Conservation (phyloP, 1,140 invertebrate species). For the Pseudomyrmex flavicornis region DNA sequence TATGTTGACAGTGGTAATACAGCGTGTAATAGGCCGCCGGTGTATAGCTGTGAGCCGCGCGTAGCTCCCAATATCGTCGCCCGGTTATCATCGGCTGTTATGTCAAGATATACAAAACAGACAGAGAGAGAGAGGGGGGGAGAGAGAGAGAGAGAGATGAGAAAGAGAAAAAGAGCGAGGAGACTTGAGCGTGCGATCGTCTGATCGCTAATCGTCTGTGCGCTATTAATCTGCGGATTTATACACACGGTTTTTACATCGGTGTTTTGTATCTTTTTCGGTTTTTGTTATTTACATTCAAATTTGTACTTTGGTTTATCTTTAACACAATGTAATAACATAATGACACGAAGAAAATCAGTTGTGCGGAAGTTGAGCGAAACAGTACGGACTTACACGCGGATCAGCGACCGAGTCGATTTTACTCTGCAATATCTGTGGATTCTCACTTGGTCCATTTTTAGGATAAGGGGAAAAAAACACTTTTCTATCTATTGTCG, state of each 20-base stretch:
- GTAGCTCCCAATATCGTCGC: slow-evolving; percentile 65
- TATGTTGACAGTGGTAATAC: slow-evolving; percentile 75
- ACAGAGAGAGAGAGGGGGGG: neutral
- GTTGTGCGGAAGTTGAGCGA: no score
- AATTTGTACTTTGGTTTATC: no score
- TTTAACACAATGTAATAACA: no score
- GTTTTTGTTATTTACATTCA: no score
- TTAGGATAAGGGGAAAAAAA: no score
- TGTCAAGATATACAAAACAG: slow-evolving; percentile 38
- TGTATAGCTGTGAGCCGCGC: slow-evolving; percentile 59
- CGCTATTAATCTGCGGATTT: slow-evolving; percentile 17
- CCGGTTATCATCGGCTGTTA: slow-evolving; percentile 57
- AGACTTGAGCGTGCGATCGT: neutral
- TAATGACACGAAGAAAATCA: no score
- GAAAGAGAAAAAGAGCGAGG: neutral
- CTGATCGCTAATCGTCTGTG: neutral
- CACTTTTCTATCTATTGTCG: no score
- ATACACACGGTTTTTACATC: neutral
- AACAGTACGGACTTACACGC: no score
- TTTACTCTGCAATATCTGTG: no score
- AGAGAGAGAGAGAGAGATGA: neutral
- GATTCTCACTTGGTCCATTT: no score
- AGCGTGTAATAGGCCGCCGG: slow-evolving; percentile 70
- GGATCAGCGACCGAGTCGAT: no score
- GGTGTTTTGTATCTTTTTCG: no score